These are phyloP conservation scores for Ceyx erithaca DNA, from an alignment of 2,797 vertebrate genomes.

Conservation along the genomic window DNA sequence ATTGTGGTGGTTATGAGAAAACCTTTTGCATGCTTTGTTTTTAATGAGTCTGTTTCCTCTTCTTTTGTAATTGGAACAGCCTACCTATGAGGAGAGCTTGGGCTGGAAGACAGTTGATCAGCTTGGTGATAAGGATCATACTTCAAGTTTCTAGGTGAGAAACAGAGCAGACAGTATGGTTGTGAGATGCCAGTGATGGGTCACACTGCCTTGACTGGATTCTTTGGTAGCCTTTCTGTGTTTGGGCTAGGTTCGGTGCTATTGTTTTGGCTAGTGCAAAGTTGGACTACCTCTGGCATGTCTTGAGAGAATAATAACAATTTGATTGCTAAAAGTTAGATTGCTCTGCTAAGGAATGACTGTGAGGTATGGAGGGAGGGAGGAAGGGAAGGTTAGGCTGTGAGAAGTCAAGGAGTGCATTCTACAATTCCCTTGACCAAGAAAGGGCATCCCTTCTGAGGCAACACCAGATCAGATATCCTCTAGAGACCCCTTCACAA, in stretches of 20 bases:
- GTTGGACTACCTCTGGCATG: background rate
- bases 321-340: background rate
- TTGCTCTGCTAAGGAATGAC: background rate
- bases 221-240: background rate
- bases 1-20: background rate
- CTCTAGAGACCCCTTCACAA: background rate
- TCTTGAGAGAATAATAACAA: background rate
- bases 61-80: background rate
- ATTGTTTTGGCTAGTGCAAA: background rate
- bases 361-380: background rate
- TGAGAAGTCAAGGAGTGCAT: background rate
- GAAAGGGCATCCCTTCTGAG: background rate
- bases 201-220: background rate
- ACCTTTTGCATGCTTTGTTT: background rate
- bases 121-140: background rate
- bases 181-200: background rate
- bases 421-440: background rate
- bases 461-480: background rate
- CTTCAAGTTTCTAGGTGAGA: background rate
- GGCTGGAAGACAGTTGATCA: background rate
- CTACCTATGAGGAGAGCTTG: background rate
- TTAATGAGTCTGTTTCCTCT: background rate
- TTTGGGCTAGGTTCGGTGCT: background rate
- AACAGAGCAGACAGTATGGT: background rate
- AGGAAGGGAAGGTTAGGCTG: background rate